Base-by-base conservation (phyloP, 2,113 vertebrate genomes). In the Dasyprocta punctata region DNA sequence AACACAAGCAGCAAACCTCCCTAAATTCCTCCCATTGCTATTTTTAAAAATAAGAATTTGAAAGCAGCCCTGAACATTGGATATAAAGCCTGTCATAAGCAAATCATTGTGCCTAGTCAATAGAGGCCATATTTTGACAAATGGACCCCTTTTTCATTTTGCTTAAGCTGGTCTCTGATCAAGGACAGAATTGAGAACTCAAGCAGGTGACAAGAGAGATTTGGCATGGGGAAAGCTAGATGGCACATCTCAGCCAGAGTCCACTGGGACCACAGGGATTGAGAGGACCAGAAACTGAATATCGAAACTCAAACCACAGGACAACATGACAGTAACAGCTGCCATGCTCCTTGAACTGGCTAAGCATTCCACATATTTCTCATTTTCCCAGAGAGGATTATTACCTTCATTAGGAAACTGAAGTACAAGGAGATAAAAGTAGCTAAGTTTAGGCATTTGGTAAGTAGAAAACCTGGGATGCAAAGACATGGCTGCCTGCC, bases 91-190 rank as follows among this genome's bases (percentile, higher is more conserved):
- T 41, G 7, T 49, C 38, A 14, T 3, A 12, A 1, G 6, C 11
- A 44, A 56, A 86, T 30, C 71, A 16, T 20, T 1, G 3, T 49
- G 5, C 30, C 84, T 69, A 44, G 44, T 44, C 38, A 17, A 5
- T 0, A 4, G 1, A 49, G 7, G 30, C 5, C 11, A 7, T 11
- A 3, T 24, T 77, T 56, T 54, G 52, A 71, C 26, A 12, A 69
- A 28, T 0, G 5, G 16, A 11, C 9, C 47, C 22, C 28, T 86
- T 36, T 65, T 90, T 71, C 44, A 82, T 22, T 52, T 61, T 52
- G 67, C 52, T 65, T 7, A 63, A n/a, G 63, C 78, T 49, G 52
- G 36, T n/a, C 69, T 87, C 16, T n/a, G 58, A 61, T 88, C 67
- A 80, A 54, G n/a, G 81, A 60, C 69, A 63, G 30, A 2, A 28